phyloP scores from a whole-genome alignment of 1,140 invertebrate species.

The Elymnias hypermnestra region DNA sequence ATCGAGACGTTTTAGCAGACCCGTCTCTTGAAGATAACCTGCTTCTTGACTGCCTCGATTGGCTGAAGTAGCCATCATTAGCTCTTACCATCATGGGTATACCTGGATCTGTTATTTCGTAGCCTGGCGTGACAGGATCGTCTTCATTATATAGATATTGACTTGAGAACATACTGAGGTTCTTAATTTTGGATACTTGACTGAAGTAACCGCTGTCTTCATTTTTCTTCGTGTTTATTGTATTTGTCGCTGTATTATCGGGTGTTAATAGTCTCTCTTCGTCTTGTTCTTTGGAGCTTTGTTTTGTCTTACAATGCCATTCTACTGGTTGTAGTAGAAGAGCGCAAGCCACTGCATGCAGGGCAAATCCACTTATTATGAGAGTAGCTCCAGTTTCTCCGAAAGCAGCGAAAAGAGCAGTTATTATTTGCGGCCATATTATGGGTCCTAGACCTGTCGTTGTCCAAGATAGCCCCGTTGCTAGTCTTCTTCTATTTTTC shows the following conservation, averaged over 20 bases:
- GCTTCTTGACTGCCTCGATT: constrained; percentile 67
- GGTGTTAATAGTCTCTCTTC: constrained; percentile 41
- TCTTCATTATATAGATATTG: constrained; percentile 83
- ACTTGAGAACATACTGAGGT: constrained; percentile 77
- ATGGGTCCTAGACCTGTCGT: constrained; percentile 78
- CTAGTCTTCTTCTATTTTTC: constrained; percentile 75
- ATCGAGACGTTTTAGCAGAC: constrained; percentile 47
- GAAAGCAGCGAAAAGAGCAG: constrained; percentile 69
- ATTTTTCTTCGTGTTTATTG: constrained; percentile 29
- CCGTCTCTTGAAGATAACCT: constrained; percentile 66
- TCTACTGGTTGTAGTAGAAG: constrained; percentile 79
- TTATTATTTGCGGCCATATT: constrained; percentile 76
- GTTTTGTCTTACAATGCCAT: constrained; percentile 77
- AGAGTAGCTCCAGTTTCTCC: constrained; percentile 77
- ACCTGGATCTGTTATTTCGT: constrained; percentile 80
- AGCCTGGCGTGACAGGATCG: constrained; percentile 76
- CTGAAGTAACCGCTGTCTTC: constrained; percentile 62
- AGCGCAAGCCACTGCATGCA: constrained; percentile 77
- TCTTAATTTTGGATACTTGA: constrained; percentile 58
- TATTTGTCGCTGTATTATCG: constrained; percentile 19
- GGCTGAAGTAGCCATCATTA: constrained; percentile 80
- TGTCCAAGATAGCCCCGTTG: constrained; percentile 78
- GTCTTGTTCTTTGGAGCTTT: constrained; percentile 30
- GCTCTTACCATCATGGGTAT: constrained; percentile 80
- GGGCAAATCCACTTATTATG: constrained; percentile 76